Evolutionary conservation across 2,797 vertebrate genomes (phyloP), one percentile per base, ranked within the genome.

Genomic region (Brotula barbata): DNA sequence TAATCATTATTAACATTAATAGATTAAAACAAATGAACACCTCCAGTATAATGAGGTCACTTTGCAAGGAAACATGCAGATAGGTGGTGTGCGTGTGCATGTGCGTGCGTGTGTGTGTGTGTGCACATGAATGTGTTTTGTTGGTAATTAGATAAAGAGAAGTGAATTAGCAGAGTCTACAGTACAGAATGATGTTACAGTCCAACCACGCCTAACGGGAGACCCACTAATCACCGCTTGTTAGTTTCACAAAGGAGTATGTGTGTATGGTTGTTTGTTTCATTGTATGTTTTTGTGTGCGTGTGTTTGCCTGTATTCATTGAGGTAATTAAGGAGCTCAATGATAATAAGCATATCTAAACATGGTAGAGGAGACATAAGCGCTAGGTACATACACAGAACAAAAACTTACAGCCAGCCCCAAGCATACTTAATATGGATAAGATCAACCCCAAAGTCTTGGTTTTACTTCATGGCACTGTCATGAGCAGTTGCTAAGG

Each of bases 121-220:
- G 48, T 21, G 52, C 14, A 16, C 51, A 42, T 51, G 46, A 43
- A 44, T 50, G 68, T 73, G 66, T 73, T 12, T 65, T 89, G 82
- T 81, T 78, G 92, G 92, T 95, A 95, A 97, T 98, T 96, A 96
- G 94, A 94, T 90, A 88, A 92, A 88, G 88, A 88, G 87, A 89
- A 93, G 92, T 92, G 93, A 96, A 96, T 96, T 93, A 93, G 90
- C 91, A 92, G 92, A 94, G 93, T 95, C 93, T 93, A 94, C 91
- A 90, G 58, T 80, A 87, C 91, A 86, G 88, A 81, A 75, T 91
- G 92, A 92, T 91, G 92, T 85, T 90, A 91, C 90, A 91, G 91
- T 88, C 76, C 71, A 82, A 83, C 87, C 87, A 88, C 84, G 84
- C 89, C 90, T 89, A 78, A 71, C 88, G 81, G 85, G 91, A n/a